These are phyloP conservation scores for Oryzias woworae DNA, from an alignment of 2,113 vertebrate species.

Conservation along the genomic window DNA sequence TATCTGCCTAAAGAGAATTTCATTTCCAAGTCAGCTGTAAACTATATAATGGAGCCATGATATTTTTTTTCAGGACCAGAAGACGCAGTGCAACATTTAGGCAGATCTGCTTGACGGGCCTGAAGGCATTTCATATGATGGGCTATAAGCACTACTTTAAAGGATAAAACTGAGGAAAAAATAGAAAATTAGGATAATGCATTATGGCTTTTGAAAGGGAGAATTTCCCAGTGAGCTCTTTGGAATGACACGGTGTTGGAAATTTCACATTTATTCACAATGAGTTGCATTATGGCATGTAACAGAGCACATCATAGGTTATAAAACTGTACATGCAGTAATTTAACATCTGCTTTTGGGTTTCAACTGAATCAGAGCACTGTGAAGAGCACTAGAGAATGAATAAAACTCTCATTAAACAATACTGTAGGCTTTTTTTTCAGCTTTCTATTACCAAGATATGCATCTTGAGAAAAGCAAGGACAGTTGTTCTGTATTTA, in stretches of 20 bases:
- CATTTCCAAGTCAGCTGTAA: conserved; percentile 16
- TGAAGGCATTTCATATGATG: conserved; percentile 44
- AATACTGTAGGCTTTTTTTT: too few relatives aligned
- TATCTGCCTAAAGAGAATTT: background rate
- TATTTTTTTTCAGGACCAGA: conserved; percentile 26
- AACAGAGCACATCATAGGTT: conserved; percentile 24
- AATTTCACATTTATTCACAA: conserved; percentile 29
- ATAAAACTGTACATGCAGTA: conserved; percentile 9
- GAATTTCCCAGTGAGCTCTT: too few relatives aligned
- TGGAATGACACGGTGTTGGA: conserved; percentile 35
- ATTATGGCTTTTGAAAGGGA: conserved; percentile 20
- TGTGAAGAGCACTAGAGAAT: too few relatives aligned
- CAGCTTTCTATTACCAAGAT: too few relatives aligned
- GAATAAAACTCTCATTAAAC: too few relatives aligned
- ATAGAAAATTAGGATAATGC: conserved; percentile 57
- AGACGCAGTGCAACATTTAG: conserved; percentile 20
- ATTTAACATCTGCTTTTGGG: conserved; percentile 4
- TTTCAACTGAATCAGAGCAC: too few relatives aligned
- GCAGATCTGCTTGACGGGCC: conserved; percentile 13
- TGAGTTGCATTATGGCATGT: conserved; percentile 24
- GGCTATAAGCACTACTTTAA: conserved; percentile 47
- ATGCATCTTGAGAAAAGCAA: too few relatives aligned
- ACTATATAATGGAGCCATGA: conserved; percentile 8
- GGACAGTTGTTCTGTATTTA: too few relatives aligned
- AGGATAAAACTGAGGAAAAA: conserved; percentile 40